Percentiles rank a stretch among this genome's conserved stretches.
Evolutionary conservation across 2,888 invertebrate genomes (phyloP).

Genomic region (Philhelius pedissequus): DNA sequence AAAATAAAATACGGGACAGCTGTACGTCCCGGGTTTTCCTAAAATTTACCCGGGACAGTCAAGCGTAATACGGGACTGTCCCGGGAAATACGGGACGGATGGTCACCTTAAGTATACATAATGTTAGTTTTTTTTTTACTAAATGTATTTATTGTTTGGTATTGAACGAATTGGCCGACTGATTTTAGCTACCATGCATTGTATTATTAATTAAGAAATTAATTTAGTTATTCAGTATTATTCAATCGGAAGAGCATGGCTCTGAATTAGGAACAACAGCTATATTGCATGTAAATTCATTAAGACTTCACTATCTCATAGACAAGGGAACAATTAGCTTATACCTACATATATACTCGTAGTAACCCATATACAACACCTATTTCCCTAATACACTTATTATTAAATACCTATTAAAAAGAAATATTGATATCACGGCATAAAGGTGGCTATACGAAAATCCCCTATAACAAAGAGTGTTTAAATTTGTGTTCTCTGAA

Average conservation of each 20-base stretch:
- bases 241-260: constrained; percentile 43
- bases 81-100: too few relatives aligned
- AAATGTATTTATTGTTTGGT: not conserved
- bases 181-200: not conserved
- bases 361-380: not conserved
- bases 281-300: constrained; percentile 26
- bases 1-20: too few relatives aligned
- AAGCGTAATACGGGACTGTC: too few relatives aligned
- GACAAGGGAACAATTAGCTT: not conserved
- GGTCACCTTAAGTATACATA: too few relatives aligned
- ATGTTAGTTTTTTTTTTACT: too few relatives aligned
- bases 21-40: too few relatives aligned
- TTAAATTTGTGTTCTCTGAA: not conserved
- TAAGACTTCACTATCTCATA: not conserved
- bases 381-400: not conserved
- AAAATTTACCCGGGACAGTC: too few relatives aligned
- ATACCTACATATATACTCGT: too few relatives aligned
- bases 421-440: not conserved
- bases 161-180: not conserved
- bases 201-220: not conserved
- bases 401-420: not conserved
- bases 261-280: not conserved
- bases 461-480: too few relatives aligned
- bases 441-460: too few relatives aligned
- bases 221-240: not conserved